These are phyloP conservation scores for Otus scops DNA, from an alignment of 2,797 vertebrate species.

Conservation along the genomic window DNA sequence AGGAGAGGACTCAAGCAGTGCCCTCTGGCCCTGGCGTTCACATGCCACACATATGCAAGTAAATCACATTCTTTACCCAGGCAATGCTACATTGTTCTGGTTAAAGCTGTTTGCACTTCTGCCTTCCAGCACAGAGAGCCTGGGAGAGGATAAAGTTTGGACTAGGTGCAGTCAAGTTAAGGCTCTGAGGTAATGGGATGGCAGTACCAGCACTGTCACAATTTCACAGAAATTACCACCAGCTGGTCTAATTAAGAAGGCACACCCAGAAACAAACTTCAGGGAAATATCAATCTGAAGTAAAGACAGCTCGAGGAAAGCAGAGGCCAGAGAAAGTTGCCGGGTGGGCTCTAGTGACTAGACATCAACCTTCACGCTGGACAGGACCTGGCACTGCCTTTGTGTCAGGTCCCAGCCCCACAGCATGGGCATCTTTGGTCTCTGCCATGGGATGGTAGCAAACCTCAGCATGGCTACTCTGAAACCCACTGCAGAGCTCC, in stretches of 20 bases:
- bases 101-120: not conserved
- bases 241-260: not conserved
- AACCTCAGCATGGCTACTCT: not conserved
- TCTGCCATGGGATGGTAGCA: not conserved
- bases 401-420: not conserved
- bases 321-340: not conserved
- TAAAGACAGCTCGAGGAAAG: not conserved
- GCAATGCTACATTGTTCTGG: constrained; percentile 38
- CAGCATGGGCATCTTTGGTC: not conserved
- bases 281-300: not conserved
- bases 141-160: not conserved
- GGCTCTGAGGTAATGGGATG: not conserved
- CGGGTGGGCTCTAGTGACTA: not conserved
- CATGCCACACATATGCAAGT: not conserved
- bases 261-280: not conserved
- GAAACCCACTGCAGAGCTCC: not conserved
- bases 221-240: not conserved
- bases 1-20: not conserved
- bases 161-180: not conserved
- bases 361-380: not conserved
- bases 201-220: not conserved
- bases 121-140: not conserved
- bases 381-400: not conserved
- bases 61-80: constrained; percentile 42
- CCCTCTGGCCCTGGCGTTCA: not conserved